phyloP scores from a whole-genome alignment of 1,140 invertebrate species.

The Lordiphosa clarofinis region DNA sequence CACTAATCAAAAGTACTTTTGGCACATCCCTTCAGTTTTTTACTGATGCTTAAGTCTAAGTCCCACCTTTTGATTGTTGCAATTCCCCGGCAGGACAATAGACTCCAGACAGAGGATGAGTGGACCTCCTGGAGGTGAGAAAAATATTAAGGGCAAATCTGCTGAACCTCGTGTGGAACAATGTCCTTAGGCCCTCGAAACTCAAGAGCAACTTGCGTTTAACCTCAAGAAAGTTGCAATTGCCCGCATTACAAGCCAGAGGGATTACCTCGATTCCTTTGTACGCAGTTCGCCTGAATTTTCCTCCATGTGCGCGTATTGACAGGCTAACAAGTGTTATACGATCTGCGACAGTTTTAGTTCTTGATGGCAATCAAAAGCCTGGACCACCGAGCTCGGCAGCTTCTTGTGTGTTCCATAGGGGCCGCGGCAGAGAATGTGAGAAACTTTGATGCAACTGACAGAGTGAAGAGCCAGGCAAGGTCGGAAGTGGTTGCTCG shows the following conservation, averaged over 20 bases:
- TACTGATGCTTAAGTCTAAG: conserved; percentile 70
- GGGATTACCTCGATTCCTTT: conserved; percentile 22
- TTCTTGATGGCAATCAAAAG: conserved; percentile 59
- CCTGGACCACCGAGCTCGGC: conserved; percentile 58
- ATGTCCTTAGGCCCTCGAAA: conserved; percentile 23
- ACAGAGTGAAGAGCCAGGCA: background rate
- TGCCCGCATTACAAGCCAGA: conserved; percentile 58
- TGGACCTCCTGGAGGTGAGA: conserved; percentile 77
- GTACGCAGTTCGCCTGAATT: conserved; percentile 47
- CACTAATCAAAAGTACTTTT: conserved; percentile 42
- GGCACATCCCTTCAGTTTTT: conserved; percentile 29
- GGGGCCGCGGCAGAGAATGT: conserved; percentile 34
- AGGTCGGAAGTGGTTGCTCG: conserved; percentile 42
- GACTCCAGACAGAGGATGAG: conserved; percentile 41
- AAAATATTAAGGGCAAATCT: conserved; percentile 68
- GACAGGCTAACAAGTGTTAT: conserved; percentile 73
- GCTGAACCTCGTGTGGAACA: conserved; percentile 33
- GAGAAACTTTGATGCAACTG: conserved; percentile 36
- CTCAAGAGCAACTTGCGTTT: conserved; percentile 74
- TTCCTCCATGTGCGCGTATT: conserved; percentile 16
- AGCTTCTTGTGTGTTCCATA: conserved; percentile 68
- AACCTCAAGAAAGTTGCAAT: conserved; percentile 78
- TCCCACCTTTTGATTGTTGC: conserved; percentile 64
- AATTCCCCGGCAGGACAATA: conserved; percentile 49
- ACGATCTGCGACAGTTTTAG: conserved; percentile 55